These are phyloP conservation scores for Dynastes maya DNA, from an alignment of 2,888 invertebrate species.

Conservation along the genomic window DNA sequence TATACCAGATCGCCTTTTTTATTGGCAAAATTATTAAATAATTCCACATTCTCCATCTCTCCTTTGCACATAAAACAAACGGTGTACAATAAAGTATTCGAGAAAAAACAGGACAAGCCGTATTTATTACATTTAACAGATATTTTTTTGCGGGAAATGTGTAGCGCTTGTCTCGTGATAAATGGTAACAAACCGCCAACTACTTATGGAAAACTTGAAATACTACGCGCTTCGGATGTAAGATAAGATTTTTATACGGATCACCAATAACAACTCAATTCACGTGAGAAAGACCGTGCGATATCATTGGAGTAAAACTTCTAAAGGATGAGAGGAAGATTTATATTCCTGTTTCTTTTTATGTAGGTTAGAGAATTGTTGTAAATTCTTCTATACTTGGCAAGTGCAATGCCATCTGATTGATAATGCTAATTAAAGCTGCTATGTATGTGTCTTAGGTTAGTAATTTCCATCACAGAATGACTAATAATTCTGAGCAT, in stretches of 20 bases:
- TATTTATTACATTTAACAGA: conserved; percentile 42
- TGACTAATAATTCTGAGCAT: too few relatives aligned
- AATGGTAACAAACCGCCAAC: conserved; percentile 45
- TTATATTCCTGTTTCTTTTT: conserved; percentile 35
- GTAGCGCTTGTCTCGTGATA: conserved; percentile 40
- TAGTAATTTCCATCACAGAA: too few relatives aligned
- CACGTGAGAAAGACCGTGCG: conserved; percentile 34
- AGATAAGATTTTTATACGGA: conserved; percentile 43
- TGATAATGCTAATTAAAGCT: not conserved
- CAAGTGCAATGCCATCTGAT: not conserved
- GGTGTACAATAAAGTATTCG: conserved; percentile 27
- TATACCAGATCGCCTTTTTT: not conserved
- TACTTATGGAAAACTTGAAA: conserved; percentile 47
- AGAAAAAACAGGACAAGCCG: conserved; percentile 19
- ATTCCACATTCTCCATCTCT: conserved; percentile 33
- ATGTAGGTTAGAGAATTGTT: conserved; percentile 34
- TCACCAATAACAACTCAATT: conserved; percentile 44
- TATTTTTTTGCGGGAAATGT: conserved; percentile 32
- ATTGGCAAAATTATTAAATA: conserved; percentile 32
- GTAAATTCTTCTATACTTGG: not conserved
- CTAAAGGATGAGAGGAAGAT: not conserved
- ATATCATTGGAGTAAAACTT: conserved; percentile 31
- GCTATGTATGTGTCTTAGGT: not conserved
- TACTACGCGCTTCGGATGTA: conserved; percentile 40
- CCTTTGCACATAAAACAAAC: conserved; percentile 34